Evolutionary conservation across 2,797 vertebrate genomes (phyloP).

Genomic region (Enoplosus armatus): DNA sequence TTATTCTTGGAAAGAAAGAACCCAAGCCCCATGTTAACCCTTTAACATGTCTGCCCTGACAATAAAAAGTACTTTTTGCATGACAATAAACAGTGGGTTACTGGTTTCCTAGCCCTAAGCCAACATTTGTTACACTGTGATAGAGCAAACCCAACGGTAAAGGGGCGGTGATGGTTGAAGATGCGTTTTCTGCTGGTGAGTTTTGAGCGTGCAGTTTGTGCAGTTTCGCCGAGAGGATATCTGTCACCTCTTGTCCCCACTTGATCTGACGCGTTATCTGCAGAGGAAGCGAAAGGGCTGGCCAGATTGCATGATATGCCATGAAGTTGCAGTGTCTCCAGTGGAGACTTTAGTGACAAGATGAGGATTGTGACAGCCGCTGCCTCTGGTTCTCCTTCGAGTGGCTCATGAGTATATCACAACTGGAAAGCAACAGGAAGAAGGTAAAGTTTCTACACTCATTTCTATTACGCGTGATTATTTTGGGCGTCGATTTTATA

Average conservation of each 20-base stretch:
- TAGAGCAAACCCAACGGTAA: not conserved
- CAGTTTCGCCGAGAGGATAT: not conserved
- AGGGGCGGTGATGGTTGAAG: not conserved
- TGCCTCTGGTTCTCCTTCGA: not conserved
- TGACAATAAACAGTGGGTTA: not conserved
- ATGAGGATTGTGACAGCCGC: constrained; percentile 40
- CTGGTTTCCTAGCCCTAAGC: not conserved
- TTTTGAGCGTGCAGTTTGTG: not conserved
- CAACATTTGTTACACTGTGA: not conserved
- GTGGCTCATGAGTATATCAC: constrained; percentile 1
- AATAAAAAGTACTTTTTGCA: not conserved
- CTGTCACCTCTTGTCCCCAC: not conserved
- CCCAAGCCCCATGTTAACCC: no score
- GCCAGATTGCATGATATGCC: constrained; percentile 14
- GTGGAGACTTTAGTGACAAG: constrained; percentile 30
- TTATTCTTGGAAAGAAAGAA: not conserved
- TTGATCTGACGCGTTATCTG: not conserved
- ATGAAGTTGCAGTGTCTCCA: constrained; percentile 12
- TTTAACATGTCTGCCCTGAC: not conserved
- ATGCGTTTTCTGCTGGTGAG: not conserved
- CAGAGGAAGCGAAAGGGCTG: constrained; percentile 13
- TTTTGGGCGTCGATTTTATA: not conserved
- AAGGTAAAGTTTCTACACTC: constrained; percentile 54
- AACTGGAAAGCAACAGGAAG: constrained; percentile 35
- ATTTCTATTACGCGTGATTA: not conserved